phyloP scores from a whole-genome alignment of 1,140 invertebrate genomes.

The Anadara kagoshimensis region DNA sequence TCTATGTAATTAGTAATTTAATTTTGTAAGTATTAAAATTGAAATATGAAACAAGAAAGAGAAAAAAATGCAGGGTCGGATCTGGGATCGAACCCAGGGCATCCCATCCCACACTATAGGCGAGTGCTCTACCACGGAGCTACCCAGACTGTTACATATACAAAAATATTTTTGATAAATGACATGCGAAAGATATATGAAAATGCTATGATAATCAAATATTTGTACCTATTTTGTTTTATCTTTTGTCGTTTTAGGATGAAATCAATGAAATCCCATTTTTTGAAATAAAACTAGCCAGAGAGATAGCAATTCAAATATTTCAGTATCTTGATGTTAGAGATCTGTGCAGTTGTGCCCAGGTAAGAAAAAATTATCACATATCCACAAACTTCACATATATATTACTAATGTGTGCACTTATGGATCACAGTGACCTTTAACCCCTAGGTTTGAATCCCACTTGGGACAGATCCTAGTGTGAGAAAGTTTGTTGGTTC shows the following conservation, averaged over 20 bases:
- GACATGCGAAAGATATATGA: not conserved
- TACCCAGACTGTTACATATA: not conserved
- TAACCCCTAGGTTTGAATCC: too few species aligned
- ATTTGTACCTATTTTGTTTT: constrained; percentile 5
- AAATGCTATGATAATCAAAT: not conserved
- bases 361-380: constrained; percentile 55
- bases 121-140: not conserved
- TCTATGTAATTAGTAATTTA: too few species aligned
- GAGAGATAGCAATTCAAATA: constrained; percentile 70
- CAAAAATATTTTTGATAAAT: not conserved
- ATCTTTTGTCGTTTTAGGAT: constrained; percentile 59
- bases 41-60: too few species aligned
- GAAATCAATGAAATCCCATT: constrained; percentile 73
- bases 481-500: too few species aligned
- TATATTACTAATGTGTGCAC: too few species aligned
- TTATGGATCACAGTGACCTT: too few species aligned
- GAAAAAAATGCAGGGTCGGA: too few species aligned
- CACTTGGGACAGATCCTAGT: too few species aligned
- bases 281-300: constrained; percentile 66
- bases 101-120: too few species aligned
- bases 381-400: too few species aligned
- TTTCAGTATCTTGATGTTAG: constrained; percentile 62
- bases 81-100: too few species aligned
- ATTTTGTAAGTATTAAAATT: too few species aligned
- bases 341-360: constrained; percentile 67